phyloP scores from a whole-genome alignment of 2,888 invertebrate species.

The Maniola hyperantus region DNA sequence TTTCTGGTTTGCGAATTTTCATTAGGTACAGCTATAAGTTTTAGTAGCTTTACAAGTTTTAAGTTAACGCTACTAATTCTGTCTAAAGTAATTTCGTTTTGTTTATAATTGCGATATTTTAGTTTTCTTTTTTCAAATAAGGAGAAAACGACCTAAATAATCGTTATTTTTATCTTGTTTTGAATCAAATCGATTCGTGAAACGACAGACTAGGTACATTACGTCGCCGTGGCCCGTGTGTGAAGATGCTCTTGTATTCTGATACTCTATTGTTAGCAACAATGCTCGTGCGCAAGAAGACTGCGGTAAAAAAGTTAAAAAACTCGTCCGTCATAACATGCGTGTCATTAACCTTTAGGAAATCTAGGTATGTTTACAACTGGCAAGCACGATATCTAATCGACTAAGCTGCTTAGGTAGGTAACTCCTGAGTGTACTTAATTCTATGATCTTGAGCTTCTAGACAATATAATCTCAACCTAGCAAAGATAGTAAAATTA shows the following conservation, averaged over 20 bases:
- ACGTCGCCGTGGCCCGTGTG: too few relatives aligned
- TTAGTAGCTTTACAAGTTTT: not conserved
- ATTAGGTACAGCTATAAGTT: not conserved
- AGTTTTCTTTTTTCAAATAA: too few relatives aligned
- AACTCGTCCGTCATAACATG: conserved; percentile 17
- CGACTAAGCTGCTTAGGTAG: conserved; percentile 5
- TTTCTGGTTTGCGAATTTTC: not conserved
- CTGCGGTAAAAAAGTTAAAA: conserved; percentile 41
- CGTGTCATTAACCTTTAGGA: conserved; percentile 9
- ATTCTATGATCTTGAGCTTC: not conserved
- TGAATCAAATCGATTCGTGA: not conserved
- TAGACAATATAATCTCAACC: not conserved
- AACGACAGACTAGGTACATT: not conserved
- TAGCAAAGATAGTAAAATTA: not conserved
- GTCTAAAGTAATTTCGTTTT: too few relatives aligned
- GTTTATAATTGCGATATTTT: too few relatives aligned
- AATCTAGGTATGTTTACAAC: not conserved
- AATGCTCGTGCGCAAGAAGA: conserved; percentile 51
- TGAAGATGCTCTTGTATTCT: conserved; percentile 21
- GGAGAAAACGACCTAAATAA: not conserved
- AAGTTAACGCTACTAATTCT: too few relatives aligned
- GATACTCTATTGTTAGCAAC: conserved; percentile 49
- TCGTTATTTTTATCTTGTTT: not conserved
- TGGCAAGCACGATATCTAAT: not conserved
- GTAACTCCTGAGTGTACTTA: not conserved